Evolutionary conservation across 1,140 invertebrate genomes (phyloP).

Genomic region (Hyposmocoma kahamanoa): DNA sequence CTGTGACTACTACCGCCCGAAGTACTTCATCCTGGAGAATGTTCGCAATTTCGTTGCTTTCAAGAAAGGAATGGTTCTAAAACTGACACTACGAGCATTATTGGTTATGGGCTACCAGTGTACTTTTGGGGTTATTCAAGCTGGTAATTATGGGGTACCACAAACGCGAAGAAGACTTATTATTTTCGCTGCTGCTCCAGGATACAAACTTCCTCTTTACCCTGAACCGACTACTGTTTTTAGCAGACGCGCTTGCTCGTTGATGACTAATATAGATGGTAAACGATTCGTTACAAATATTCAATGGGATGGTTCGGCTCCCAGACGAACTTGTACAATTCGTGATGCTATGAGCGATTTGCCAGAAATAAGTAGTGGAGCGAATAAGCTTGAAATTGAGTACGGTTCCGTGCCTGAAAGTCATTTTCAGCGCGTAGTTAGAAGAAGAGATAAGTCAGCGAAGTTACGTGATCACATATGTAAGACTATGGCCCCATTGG

Average conservation of each 20-base stretch:
- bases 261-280: conserved; percentile 84
- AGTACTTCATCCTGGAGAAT: conserved; percentile 91
- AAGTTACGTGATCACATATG: conserved; percentile 87
- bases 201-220: conserved; percentile 83
- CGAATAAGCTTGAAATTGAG: conserved; percentile 79
- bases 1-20: conserved; percentile 90
- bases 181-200: conserved; percentile 89
- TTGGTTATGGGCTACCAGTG: conserved; percentile 92
- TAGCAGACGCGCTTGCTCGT: conserved; percentile 80
- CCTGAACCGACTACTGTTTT: conserved; percentile 90
- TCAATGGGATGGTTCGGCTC: conserved; percentile 76
- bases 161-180: conserved; percentile 87
- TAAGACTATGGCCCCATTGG: conserved; percentile 88
- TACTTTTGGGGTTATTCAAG: conserved; percentile 90
- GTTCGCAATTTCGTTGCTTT: conserved; percentile 90
- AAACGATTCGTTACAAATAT: conserved; percentile 73
- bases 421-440: conserved; percentile 85
- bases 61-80: conserved; percentile 87
- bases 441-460: conserved; percentile 75
- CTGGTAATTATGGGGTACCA: conserved; percentile 91
- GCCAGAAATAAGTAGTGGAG: conserved; percentile 84
- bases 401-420: conserved; percentile 83
- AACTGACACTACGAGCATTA: conserved; percentile 85
- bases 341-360: conserved; percentile 89
- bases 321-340: conserved; percentile 84